Evolutionary conservation across 2,888 invertebrate species (phyloP), one percentile per base, ranked within the genome.

Genomic region (Schizaphis graminum): DNA sequence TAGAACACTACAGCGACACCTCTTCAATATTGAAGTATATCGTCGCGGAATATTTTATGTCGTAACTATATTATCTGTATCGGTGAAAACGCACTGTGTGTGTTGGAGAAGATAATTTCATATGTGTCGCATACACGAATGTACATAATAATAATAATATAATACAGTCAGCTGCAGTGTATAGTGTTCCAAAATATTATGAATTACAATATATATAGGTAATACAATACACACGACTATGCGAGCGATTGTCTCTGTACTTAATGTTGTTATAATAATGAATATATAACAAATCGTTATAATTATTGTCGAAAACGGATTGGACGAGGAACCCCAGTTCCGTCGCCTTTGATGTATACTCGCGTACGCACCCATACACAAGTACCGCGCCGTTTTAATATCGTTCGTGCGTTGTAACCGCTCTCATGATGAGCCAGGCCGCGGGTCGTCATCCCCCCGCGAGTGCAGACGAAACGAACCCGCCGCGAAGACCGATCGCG

Each of bases 371-470:
- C n/a, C n/a, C n/a, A n/a, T 44, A 67, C 21, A 13, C 3, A 53
- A 13, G 13, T 53, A 53, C 49, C 49, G 11, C 67, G 7, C 35
- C 35, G 11, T 77, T 67, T 77, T 77, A 77, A 77, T 77, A 41
- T 35, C 21, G 77, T 77, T 35, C 35, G 77, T n/a, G n/a, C 13
- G 16, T 53, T 53, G 53, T 53, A 16, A 21, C 53, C 28, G 53
- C 21, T 53, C n/a, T 53, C 53, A 35, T 67, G n/a, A n/a, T n/a
- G n/a, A 16, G 21, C 77, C 24, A 35, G 86, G n/a, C 86, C 86
- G 86, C 47, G 86, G 86, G 86, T 86, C 86, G 41, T 47, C 89
- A n/a, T 90, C 89, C n/a, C 56, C 61, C n/a, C n/a, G n/a, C 1
- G 8, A 24, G 77, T 44, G 21, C 61, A 47, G n/a, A 90, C 61